Percentiles rank a stretch among this genome's conserved stretches.
These are phyloP conservation scores for Isurus oxyrinchus DNA, from an alignment of 2,113 vertebrate species.

Conservation along the genomic window DNA sequence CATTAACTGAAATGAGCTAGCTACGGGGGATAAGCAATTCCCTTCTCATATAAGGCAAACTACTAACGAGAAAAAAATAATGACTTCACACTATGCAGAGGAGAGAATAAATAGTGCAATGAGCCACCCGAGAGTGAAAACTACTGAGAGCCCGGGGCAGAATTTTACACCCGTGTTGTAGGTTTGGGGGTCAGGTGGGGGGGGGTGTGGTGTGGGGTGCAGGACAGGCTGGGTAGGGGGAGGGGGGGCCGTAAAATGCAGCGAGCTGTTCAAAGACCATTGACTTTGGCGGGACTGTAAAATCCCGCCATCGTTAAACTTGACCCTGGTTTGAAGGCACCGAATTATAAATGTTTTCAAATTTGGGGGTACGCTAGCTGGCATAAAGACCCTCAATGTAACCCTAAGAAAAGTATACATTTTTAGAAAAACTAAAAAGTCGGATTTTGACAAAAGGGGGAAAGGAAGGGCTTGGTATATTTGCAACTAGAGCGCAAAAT, in stretches of 20 bases:
- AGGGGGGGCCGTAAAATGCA: no score
- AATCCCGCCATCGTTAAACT: no score
- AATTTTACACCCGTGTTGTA: no score
- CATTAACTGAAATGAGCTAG: neutral
- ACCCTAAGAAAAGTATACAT: neutral
- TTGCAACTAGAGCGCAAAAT: neutral
- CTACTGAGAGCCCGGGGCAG: neutral
- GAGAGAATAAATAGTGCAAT: neutral
- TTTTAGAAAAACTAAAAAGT: neutral
- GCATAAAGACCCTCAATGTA: neutral
- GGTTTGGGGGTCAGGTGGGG: no score
- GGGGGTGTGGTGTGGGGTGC: no score
- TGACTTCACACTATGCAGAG: neutral
- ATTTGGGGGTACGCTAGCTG: neutral
- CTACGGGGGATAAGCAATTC: neutral
- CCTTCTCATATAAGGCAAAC: neutral
- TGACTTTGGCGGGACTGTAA: no score
- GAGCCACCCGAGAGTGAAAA: neutral
- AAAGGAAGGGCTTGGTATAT: neutral
- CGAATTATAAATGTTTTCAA: neutral
- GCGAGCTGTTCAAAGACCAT: no score
- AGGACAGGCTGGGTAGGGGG: no score
- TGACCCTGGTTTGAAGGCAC: neutral
- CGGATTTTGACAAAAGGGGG: neutral
- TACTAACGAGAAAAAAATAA: neutral